phyloP scores from a whole-genome alignment of 1,140 invertebrate species.

The Drosophila baimaii region DNA sequence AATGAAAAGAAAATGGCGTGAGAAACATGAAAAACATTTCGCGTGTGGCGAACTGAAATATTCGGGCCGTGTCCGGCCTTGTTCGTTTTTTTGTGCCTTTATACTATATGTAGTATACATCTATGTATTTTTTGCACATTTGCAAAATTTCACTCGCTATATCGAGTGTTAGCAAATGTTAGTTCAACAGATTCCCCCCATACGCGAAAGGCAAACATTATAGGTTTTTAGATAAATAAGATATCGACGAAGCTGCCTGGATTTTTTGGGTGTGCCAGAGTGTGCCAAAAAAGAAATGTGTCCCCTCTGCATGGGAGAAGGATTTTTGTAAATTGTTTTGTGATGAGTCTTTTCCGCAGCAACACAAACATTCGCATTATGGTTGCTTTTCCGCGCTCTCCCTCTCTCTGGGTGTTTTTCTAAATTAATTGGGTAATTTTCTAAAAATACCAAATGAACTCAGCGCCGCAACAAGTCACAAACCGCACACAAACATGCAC shows the following conservation, averaged over 20 bases:
- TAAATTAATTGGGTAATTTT: slow-evolving; percentile 83
- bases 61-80: slow-evolving; percentile 52
- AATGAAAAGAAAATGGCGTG: slow-evolving; percentile 19
- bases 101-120: slow-evolving; percentile 5
- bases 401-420: slow-evolving; percentile 56
- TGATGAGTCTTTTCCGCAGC: slow-evolving; percentile 57
- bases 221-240: slow-evolving; percentile 3
- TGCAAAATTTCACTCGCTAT: slow-evolving; percentile 55
- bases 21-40: slow-evolving; percentile 46
- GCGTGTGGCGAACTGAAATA: slow-evolving; percentile 43
- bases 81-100: slow-evolving; percentile 32
- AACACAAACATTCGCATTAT: slow-evolving; percentile 50
- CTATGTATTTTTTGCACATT: slow-evolving; percentile 60
- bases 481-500: slow-evolving; percentile 29
- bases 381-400: slow-evolving; percentile 25
- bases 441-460: slow-evolving; percentile 80
- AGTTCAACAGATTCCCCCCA: slow-evolving; percentile 35
- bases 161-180: slow-evolving; percentile 43
- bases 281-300: slow-evolving; percentile 33
- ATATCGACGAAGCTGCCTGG: slow-evolving; percentile 16
- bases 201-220: slow-evolving; percentile 40
- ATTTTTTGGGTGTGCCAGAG: slow-evolving; percentile 10
- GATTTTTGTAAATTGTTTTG: slow-evolving; percentile 53
- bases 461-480: slow-evolving; percentile 69
- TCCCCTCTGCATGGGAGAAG: slow-evolving; percentile 20